Base-by-base conservation (phyloP, 2,797 vertebrate genomes). In the Moxostoma hubbsi region DNA sequence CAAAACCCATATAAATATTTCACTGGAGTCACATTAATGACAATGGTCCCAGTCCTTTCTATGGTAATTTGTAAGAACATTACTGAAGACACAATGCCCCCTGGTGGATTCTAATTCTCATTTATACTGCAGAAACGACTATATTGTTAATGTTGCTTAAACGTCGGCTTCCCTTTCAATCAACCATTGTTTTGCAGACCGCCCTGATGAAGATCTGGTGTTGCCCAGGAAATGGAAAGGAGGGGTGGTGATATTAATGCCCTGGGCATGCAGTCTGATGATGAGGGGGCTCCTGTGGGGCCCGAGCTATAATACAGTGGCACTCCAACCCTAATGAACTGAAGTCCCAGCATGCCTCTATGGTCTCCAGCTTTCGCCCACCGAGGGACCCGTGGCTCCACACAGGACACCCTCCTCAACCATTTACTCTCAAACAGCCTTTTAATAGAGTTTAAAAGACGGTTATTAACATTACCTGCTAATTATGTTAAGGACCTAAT, bases 401-500 rank as follows among this genome's bases (percentile, higher is more conserved):
- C 91, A 89, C 87, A 91, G 90, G 90, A 90, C 91, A 86, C 89
- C 90, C 88, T 86, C 90, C 89, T 91, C 87, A 84, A 88, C 88
- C 90, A 90, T 91, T 93, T 92, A 90, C 89, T 93, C 91, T 89
- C 89, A 92, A 93, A 93, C 92, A 91, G 90, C 90, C 89, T 94
- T 93, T 93, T 93, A 94, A 94, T 94, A 93, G 92, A 88, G 91
- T 94, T 93, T 93, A 93, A 97, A 99, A 96, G 93, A 95, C 94
- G 94, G 94, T 97, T 98, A 98, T 98, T 96, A 96, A 95, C 95
- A 96, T 96, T 94, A 97, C 95, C 95, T 95, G 95, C 94, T 95
- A 97, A 96, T 98, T 97, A 96, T 96, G 95, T 96, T 96, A 95
- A 96, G 95, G 94, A 96, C 93, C 95, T 97, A 97, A 98, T 99